A percentile compares a stretch with the other conserved stretches of the same genome.
Evolutionary conservation across 1,140 invertebrate species (phyloP).

Genomic region (Saccostrea cuccullata): DNA sequence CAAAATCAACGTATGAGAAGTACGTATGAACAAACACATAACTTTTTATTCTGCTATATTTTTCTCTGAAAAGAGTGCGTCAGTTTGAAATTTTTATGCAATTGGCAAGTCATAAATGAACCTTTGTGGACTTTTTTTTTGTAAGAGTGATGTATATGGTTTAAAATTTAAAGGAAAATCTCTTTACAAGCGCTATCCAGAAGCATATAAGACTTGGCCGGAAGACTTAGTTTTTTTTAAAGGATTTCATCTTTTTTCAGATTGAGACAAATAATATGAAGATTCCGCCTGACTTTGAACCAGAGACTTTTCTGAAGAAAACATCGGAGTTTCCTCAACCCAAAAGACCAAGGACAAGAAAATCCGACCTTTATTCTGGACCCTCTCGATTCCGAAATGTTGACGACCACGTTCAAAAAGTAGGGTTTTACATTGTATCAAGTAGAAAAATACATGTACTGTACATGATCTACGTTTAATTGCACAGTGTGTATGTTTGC

Average conservation of each 20-base stretch:
- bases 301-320: slow-evolving; percentile 37
- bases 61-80: too few relatives aligned
- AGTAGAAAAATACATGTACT: too few relatives aligned
- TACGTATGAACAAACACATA: too few relatives aligned
- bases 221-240: neutral
- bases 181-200: neutral
- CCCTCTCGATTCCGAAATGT: slow-evolving; percentile 71
- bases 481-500: neutral
- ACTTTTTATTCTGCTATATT: too few relatives aligned
- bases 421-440: slow-evolving; percentile 36
- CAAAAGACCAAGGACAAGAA: slow-evolving; percentile 63
- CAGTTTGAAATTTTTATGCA: neutral
- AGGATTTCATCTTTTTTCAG: neutral
- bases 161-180: neutral
- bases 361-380: slow-evolving; percentile 69
- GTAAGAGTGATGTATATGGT: neutral
- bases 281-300: slow-evolving; percentile 45
- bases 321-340: slow-evolving; percentile 40
- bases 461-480: neutral
- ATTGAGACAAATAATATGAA: slow-evolving; percentile 32
- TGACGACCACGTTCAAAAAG: slow-evolving; percentile 76
- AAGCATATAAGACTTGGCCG: neutral
- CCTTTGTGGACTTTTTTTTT: too few relatives aligned
- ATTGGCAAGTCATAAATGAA: neutral
- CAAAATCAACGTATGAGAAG: too few relatives aligned